phyloP scores from a whole-genome alignment of 2,888 invertebrate species.

The Luperina testacea region DNA sequence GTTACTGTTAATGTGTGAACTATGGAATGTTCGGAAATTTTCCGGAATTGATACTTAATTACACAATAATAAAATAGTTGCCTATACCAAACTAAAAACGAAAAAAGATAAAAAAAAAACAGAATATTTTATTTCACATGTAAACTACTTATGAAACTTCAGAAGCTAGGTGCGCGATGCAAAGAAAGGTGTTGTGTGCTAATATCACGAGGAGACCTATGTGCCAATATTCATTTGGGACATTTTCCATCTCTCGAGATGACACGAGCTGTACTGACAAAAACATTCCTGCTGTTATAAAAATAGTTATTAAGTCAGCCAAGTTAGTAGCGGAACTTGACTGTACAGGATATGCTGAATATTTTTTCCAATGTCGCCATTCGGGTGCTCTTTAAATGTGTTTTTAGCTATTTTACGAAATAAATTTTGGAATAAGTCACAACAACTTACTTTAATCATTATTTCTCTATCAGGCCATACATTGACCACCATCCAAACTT shows the following conservation, averaged over 20 bases:
- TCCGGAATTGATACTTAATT: not conserved
- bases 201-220: not conserved
- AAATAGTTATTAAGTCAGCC: not conserved
- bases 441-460: not conserved
- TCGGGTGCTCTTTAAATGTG: not conserved
- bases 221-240: not conserved
- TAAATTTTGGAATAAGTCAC: not conserved
- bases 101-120: too few relatives aligned
- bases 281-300: not conserved
- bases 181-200: not conserved
- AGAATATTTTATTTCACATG: too few relatives aligned
- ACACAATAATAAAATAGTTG: not conserved
- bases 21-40: not conserved
- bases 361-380: not conserved
- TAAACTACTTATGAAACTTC: too few relatives aligned
- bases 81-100: not conserved
- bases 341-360: too few relatives aligned
- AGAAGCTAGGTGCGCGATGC: too few relatives aligned
- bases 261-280: not conserved
- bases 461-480: not conserved
- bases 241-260: not conserved
- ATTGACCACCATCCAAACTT: not conserved
- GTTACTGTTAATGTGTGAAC: conserved; percentile 15
- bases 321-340: not conserved
- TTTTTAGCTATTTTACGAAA: not conserved